Base-by-base conservation (phyloP, 2,113 vertebrate genomes). In the Alligator sinensis region DNA sequence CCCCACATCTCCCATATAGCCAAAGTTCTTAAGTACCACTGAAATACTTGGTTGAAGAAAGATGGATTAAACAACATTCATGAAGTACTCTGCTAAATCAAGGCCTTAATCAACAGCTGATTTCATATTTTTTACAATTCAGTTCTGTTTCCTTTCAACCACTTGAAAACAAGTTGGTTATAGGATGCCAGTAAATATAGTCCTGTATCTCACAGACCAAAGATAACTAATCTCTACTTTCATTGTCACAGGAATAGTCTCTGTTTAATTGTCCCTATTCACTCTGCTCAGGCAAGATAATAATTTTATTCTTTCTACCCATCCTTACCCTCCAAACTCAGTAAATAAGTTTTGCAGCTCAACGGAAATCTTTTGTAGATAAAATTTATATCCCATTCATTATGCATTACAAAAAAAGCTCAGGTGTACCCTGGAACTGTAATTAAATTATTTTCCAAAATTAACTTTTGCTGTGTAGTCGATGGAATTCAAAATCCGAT, bases 401-500 rank as follows among this genome's bases (percentile, higher is more conserved):
- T 96, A 94, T 87, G 77, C 76, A 85, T 95, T 96, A 87, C 18
- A 87, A 97, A 89, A 47, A 47, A 92, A 92, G 80, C 74, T 95
- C 74, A 54, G 83, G 62, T 95, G 60, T 94, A 80, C 70, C 84
- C 30, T 58, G 94, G 47, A 34, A 86, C 25, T 85, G 63, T 94
- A 96, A 97, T 97, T 93, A 96, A 96, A 97, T 97, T 96, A 97
- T 97, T 97, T 97, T 97, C 88, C 62, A 91, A 93, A 98, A 97
- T 97, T 94, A 97, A 89, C 90, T 97, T 95, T 92, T 81, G 61
- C 72, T 93, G 58, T 92, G 78, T 96, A 91, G 97, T 95, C 87
- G 84, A 90, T 96, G 87, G 16, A 83, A 87, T 96, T 97, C 77
- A 93, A 96, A 97, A 94, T 83, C 74, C 91, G 96, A 97, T 97